Evolutionary conservation across 2,888 invertebrate species (phyloP).

Genomic region (Drosophila diplacantha): DNA sequence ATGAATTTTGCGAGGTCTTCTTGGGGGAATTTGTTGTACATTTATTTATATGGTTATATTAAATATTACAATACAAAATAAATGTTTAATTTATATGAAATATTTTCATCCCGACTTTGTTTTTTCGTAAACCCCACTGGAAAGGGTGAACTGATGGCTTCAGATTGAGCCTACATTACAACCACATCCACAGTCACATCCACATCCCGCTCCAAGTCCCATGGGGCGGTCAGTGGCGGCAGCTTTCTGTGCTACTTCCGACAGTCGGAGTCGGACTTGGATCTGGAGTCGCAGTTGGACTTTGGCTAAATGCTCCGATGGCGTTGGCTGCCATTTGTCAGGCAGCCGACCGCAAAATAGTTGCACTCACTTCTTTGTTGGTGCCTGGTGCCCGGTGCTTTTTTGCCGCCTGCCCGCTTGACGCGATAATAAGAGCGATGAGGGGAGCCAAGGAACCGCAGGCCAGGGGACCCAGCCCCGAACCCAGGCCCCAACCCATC

Average conservation of each 20-base stretch:
- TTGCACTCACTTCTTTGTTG: constrained; percentile 49
- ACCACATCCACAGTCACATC: constrained; percentile 7
- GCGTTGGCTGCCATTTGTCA: constrained; percentile 67
- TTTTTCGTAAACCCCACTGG: background rate
- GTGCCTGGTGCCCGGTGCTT: constrained; percentile 26
- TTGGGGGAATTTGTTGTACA: background rate
- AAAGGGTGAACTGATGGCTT: constrained; percentile 1
- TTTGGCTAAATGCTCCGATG: constrained; percentile 61
- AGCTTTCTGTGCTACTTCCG: constrained; percentile 35
- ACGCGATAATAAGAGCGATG: constrained; percentile 71
- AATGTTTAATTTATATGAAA: too few relatives aligned
- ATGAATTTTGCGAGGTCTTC: background rate
- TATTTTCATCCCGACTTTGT: too few relatives aligned
- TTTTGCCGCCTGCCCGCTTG: constrained; percentile 44
- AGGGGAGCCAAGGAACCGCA: constrained; percentile 58
- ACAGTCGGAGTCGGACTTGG: constrained; percentile 19
- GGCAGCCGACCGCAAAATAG: constrained; percentile 69
- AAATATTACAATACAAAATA: background rate
- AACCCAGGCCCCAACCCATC: constrained; percentile 18
- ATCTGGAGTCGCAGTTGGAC: constrained; percentile 42
- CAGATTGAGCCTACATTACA: constrained; percentile 42
- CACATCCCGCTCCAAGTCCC: constrained; percentile 16
- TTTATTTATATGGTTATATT: background rate
- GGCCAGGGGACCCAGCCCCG: constrained; percentile 15
- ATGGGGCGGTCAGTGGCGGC: constrained; percentile 49